Percentiles rank a stretch among this genome's conserved stretches.
Evolutionary conservation across 2,888 invertebrate genomes (phyloP).

Genomic region (Romanomermis culicivorax): DNA sequence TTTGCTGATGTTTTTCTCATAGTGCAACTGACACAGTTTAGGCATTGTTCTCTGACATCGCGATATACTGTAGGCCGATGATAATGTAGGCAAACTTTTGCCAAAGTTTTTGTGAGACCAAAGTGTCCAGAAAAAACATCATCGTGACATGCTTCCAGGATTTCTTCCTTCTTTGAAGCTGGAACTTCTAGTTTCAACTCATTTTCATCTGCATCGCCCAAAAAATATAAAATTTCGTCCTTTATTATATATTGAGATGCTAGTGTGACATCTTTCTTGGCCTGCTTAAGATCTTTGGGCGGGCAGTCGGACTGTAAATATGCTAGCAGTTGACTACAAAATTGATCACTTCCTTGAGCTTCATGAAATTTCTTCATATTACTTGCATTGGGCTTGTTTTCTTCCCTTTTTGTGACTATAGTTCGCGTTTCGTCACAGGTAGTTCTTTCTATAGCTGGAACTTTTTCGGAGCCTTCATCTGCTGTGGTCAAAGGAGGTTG

Average conservation of each 20-base stretch:
- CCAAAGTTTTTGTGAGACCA: neutral
- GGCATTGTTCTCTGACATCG: neutral
- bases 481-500: too few species aligned
- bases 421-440: too few species aligned
- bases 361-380: neutral
- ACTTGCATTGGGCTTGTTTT: too few species aligned
- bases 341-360: too few species aligned
- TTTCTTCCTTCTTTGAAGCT: neutral
- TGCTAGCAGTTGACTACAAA: too few species aligned
- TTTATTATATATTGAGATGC: neutral
- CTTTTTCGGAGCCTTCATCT: too few species aligned
- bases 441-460: too few species aligned
- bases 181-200: neutral
- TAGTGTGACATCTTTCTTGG: neutral
- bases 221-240: neutral
- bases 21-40: neutral
- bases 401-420: neutral
- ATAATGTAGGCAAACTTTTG: neutral
- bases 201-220: neutral
- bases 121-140: conserved; percentile 1
- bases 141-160: conserved; percentile 6
- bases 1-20: neutral
- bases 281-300: too few species aligned
- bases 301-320: too few species aligned
- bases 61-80: neutral